Evolutionary conservation across 2,797 vertebrate species (phyloP).

Genomic region (Macropus fuliginosus): DNA sequence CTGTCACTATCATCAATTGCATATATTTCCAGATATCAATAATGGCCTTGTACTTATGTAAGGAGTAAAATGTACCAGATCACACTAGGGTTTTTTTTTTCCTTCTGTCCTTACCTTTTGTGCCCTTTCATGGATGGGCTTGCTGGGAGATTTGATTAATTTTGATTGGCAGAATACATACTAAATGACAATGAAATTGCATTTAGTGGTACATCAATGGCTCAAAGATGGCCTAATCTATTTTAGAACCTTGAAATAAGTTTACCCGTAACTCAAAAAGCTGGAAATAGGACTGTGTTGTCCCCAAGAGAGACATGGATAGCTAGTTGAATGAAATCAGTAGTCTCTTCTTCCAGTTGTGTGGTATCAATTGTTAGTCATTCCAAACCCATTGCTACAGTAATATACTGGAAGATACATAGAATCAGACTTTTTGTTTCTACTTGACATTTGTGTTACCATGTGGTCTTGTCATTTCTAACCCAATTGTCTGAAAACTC

Average conservation of each 20-base stretch:
- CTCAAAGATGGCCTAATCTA: not conserved
- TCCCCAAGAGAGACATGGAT: constrained; percentile 22
- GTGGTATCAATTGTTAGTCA: constrained; percentile 19
- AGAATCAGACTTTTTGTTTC: constrained; percentile 25
- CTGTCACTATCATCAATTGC: not conserved
- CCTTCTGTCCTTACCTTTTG: not conserved
- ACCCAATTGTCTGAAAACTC: constrained; percentile 19
- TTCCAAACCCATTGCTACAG: not conserved
- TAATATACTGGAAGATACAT: constrained; percentile 4
- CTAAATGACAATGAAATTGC: not conserved
- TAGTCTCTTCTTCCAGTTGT: not conserved
- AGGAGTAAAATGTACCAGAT: not conserved
- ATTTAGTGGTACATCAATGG: constrained; percentile 6
- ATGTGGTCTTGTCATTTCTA: constrained; percentile 37
- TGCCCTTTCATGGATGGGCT: not conserved
- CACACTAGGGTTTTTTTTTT: not conserved
- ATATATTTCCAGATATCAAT: constrained; percentile 25
- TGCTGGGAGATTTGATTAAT: not conserved
- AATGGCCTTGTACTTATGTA: not conserved
- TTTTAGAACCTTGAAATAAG: constrained; percentile 21
- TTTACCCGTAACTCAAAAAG: not conserved
- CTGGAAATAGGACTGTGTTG: constrained; percentile 18
- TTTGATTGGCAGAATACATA: not conserved
- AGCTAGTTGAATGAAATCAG: not conserved
- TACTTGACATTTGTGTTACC: constrained; percentile 3